These are phyloP conservation scores for Zoanthus gigantus DNA, from an alignment of 92 coral and sea anemone genomes.

Conservation along the genomic window DNA sequence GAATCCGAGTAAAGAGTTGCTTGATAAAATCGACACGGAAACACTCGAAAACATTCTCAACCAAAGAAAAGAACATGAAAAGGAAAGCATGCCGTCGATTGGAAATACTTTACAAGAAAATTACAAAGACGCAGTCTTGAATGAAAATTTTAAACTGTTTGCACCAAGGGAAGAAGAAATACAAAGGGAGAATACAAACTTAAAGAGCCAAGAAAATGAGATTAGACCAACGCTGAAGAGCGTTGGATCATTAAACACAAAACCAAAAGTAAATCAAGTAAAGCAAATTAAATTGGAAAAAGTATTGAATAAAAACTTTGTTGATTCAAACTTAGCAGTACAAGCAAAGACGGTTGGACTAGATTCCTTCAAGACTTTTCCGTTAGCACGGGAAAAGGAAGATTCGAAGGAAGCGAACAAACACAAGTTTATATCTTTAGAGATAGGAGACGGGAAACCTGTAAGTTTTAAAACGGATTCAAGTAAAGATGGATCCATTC, in stretches of 20 bases:
- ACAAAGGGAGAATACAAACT: neutral
- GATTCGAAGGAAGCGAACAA: constrained; percentile 5
- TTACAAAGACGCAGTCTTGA: constrained; percentile 25
- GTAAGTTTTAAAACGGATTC: constrained; percentile 89
- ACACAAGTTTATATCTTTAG: constrained; percentile 64
- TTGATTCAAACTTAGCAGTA: neutral
- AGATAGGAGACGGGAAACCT: constrained; percentile 81
- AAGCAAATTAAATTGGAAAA: constrained; percentile 25
- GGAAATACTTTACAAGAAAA: constrained; percentile 26
- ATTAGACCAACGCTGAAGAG: constrained; percentile 19
- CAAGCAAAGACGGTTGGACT: neutral
- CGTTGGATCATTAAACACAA: neutral
- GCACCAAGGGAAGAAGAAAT: constrained; percentile 11
- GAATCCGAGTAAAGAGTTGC: constrained; percentile 22
- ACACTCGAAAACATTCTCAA: constrained; percentile 27
- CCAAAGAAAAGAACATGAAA: constrained; percentile 29
- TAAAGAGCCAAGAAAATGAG: neutral
- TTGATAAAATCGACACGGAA: constrained; percentile 38
- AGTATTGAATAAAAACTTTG: constrained; percentile 10
- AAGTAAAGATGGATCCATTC: constrained; percentile 79
- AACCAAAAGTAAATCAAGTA: constrained; percentile 11
- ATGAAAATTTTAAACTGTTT: constrained; percentile 36
- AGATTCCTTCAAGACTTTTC: neutral
- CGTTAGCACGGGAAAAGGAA: neutral
- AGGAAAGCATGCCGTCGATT: neutral